Percentiles rank a stretch among this genome's conserved stretches.
Evolutionary conservation across 2,888 invertebrate genomes (phyloP).

Genomic region (Trissonchulus latispiculum): DNA sequence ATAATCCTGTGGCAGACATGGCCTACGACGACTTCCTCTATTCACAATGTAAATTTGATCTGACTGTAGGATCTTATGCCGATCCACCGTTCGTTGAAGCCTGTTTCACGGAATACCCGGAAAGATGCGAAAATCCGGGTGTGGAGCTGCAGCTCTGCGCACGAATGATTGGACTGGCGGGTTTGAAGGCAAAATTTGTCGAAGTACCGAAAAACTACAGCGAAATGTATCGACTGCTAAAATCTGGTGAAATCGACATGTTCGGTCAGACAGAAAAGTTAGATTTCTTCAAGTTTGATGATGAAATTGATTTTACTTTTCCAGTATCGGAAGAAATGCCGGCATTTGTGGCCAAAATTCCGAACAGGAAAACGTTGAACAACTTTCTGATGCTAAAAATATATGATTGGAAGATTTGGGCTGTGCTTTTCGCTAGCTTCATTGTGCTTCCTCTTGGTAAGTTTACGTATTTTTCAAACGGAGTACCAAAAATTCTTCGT

Average conservation of each 20-base stretch:
- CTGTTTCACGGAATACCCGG: slow-evolving; percentile 21
- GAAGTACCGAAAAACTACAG: not conserved
- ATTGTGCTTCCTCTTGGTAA: not conserved
- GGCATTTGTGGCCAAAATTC: not conserved
- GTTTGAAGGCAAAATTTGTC: not conserved
- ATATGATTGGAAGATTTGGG: not conserved
- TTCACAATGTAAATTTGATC: no score
- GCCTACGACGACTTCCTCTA: no score
- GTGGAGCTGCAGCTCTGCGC: slow-evolving; percentile 30
- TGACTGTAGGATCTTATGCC: not conserved
- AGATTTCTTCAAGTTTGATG: not conserved
- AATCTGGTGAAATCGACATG: not conserved
- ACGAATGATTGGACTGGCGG: not conserved
- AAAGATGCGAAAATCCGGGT: slow-evolving; percentile 31
- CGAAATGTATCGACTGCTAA: not conserved
- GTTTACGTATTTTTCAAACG: no score
- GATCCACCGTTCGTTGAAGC: not conserved
- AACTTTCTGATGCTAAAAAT: not conserved
- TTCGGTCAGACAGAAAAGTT: not conserved
- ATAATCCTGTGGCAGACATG: no score
- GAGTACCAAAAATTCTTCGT: no score
- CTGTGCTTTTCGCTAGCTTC: not conserved
- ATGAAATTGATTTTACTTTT: not conserved
- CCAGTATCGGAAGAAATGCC: not conserved
- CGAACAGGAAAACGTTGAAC: not conserved